phyloP scores from a whole-genome alignment of 92 coral and sea anemone species.

The Porites lobata region DNA sequence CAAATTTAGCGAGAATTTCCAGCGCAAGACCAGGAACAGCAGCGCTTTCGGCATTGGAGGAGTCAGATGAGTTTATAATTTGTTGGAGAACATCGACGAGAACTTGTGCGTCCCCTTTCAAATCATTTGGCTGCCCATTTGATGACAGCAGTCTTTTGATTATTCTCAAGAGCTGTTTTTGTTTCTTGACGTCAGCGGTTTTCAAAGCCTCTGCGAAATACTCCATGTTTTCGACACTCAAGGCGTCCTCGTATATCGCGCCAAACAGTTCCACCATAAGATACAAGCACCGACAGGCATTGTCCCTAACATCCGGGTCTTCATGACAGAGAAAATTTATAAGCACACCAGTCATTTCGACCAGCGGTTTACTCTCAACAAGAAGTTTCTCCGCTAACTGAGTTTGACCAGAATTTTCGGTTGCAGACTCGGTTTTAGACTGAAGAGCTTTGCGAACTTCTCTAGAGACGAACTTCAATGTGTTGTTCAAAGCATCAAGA shows the following conservation, averaged over 20 bases:
- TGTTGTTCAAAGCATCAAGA: constrained; percentile 84
- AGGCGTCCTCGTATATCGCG: constrained; percentile 85
- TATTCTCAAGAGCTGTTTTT: constrained; percentile 91
- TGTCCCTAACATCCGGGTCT: constrained; percentile 87
- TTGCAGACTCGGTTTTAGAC: constrained; percentile 75
- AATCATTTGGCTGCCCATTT: constrained; percentile 61
- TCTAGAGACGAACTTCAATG: constrained; percentile 87
- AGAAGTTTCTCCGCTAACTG: constrained; percentile 89
- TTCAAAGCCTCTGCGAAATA: constrained; percentile 86
- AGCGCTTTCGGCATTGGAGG: constrained; percentile 57
- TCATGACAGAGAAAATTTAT: constrained; percentile 84
- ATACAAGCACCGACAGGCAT: constrained; percentile 87
- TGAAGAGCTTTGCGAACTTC: constrained; percentile 98
- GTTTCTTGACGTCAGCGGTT: constrained; percentile 71
- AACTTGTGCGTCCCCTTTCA: constrained; percentile 46
- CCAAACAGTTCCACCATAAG: constrained; percentile 96
- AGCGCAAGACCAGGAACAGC: constrained; percentile 66
- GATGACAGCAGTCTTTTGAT: constrained; percentile 92
- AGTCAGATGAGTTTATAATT: constrained; percentile 12
- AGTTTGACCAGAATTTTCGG: constrained; percentile 63
- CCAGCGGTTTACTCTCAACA: constrained; percentile 89
- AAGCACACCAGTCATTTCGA: constrained; percentile 88
- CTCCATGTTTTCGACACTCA: constrained; percentile 82
- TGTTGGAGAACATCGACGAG: constrained; percentile 61
- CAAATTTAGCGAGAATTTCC: constrained; percentile 76